Conservation (phyloP, 2,113 vertebrate genomes). For the Todiramphus saurophagus region DNA sequence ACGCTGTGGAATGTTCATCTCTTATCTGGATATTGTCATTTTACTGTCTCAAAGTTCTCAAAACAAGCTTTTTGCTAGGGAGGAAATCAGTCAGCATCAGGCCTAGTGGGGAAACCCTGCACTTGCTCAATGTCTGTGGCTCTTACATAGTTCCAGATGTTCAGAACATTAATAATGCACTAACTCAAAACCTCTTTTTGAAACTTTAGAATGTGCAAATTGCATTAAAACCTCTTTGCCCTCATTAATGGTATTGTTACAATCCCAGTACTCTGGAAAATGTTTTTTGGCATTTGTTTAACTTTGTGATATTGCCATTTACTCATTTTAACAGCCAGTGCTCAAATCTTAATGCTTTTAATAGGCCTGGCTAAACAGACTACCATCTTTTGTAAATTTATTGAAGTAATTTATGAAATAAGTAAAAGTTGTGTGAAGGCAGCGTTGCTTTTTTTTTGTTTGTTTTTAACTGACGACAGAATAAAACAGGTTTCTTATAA, state of each 20-base stretch:
- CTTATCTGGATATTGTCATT: slow-evolving; percentile 82
- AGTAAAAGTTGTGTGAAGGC: slow-evolving; percentile 59
- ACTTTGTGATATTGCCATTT: slow-evolving; percentile 82
- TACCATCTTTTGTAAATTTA: slow-evolving; percentile 78
- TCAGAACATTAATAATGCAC: slow-evolving; percentile 81
- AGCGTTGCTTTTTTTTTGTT: background rate
- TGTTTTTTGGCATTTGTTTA: slow-evolving; percentile 85
- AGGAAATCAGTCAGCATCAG: slow-evolving; percentile 76
- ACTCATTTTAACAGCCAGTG: slow-evolving; percentile 81
- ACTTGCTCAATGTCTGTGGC: slow-evolving; percentile 80
- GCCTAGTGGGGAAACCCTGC: slow-evolving; percentile 78
- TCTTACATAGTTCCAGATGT: slow-evolving; percentile 86
- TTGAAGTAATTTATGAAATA: slow-evolving; percentile 73
- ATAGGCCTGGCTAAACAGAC: slow-evolving; percentile 75
- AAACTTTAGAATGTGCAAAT: slow-evolving; percentile 86
- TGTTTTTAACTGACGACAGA: slow-evolving; percentile 31
- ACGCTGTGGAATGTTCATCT: slow-evolving; percentile 67
- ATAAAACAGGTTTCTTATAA: background rate
- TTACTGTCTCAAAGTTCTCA: slow-evolving; percentile 76
- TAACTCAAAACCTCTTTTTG: slow-evolving; percentile 83
- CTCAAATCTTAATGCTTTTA: slow-evolving; percentile 82
- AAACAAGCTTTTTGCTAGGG: slow-evolving; percentile 71
- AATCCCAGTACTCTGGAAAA: slow-evolving; percentile 81
- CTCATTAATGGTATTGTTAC: slow-evolving; percentile 86
- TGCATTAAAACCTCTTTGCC: slow-evolving; percentile 86